Conservation (phyloP, 2,797 vertebrate species). For the Rallus crepitans region DNA sequence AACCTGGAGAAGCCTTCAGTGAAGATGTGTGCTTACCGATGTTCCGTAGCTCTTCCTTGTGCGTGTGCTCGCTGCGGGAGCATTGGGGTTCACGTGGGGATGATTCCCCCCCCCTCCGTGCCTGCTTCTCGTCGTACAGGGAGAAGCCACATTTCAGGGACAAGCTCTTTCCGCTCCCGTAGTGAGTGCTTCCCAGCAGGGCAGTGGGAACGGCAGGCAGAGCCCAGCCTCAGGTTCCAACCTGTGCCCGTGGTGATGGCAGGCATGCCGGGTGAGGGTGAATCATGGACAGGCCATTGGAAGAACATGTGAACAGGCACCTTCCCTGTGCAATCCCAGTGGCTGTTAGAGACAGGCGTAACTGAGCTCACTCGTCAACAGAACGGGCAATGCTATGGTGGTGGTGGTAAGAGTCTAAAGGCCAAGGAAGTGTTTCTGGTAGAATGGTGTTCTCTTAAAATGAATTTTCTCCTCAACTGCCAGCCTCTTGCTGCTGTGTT, state of each 20-base stretch:
- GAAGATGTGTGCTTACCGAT: background rate
- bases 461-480: background rate
- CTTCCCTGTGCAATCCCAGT: background rate
- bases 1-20: background rate
- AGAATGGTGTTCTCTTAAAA: background rate
- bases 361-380: background rate
- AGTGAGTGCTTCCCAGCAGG: background rate
- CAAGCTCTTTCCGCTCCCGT: background rate
- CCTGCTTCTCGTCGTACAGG: background rate
- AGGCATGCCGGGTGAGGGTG: background rate
- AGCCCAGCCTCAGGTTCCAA: background rate
- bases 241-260: background rate
- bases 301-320: background rate
- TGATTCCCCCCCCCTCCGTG: background rate
- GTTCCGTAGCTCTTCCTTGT: background rate
- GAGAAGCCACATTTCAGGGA: background rate
- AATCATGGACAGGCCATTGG: background rate
- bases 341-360: fast-evolving
- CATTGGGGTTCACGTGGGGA: background rate
- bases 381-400: fast-evolving
- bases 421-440: background rate
- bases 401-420: background rate
- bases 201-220: background rate
- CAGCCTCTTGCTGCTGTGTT: background rate
- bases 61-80: background rate